A percentile compares a stretch with the other conserved stretches of the same genome.
These are phyloP conservation scores for Lasioglossum albipes DNA, from an alignment of 1,140 invertebrate species.

Conservation along the genomic window DNA sequence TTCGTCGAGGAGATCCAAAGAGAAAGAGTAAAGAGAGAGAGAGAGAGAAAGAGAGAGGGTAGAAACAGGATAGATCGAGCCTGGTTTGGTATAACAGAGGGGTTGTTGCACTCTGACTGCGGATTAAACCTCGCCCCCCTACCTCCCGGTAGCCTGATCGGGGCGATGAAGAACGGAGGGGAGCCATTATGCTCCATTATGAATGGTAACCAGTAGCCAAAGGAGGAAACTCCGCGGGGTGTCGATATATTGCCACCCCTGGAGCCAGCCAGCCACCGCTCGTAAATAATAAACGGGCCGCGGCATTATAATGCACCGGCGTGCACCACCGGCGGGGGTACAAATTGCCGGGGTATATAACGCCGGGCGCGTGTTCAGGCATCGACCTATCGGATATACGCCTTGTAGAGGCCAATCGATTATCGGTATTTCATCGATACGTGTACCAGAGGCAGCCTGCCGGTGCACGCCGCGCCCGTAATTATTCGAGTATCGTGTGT, in stretches of 20 bases:
- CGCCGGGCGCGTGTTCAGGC: constrained; percentile 61
- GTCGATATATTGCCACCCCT: constrained; percentile 69
- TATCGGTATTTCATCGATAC: constrained; percentile 64
- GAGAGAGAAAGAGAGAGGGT: constrained; percentile 16
- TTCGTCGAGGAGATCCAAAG: constrained; percentile 9
- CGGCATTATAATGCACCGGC: constrained; percentile 54
- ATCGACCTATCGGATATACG: constrained; percentile 65
- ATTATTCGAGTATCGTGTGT: constrained; percentile 25
- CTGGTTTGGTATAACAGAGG: constrained; percentile 26
- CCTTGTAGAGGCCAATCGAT: constrained; percentile 63
- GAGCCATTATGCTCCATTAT: constrained; percentile 70
- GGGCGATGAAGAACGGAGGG: constrained; percentile 52
- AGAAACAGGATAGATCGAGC: too few species aligned
- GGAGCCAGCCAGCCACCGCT: constrained; percentile 58
- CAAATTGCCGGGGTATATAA: constrained; percentile 69
- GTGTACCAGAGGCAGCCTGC: constrained; percentile 45
- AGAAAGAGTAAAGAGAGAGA: constrained; percentile 32
- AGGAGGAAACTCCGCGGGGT: constrained; percentile 67
- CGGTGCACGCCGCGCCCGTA: constrained; percentile 17
- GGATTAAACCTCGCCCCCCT: constrained; percentile 49
- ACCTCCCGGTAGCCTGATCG: not conserved
- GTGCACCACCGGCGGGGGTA: constrained; percentile 47
- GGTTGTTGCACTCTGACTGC: constrained; percentile 60
- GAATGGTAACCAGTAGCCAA: constrained; percentile 71
- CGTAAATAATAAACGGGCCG: constrained; percentile 65